These are phyloP conservation scores for Cremastinae sp. DNA, from an alignment of 2,888 invertebrate genomes.

Conservation along the genomic window DNA sequence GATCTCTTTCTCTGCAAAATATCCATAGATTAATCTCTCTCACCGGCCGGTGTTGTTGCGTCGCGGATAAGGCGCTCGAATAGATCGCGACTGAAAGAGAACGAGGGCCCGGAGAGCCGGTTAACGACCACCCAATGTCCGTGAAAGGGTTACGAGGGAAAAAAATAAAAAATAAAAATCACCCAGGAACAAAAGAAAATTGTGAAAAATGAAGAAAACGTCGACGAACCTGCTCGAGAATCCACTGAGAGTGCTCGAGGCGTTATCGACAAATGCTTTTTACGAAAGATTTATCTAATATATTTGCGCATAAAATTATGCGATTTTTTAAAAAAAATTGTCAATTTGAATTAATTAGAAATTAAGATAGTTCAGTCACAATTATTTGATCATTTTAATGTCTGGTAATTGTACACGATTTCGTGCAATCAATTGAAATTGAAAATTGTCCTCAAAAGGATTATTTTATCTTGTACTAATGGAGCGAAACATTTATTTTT, in stretches of 20 bases:
- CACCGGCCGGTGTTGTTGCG: constrained; percentile 45
- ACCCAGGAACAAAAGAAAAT: constrained; percentile 16
- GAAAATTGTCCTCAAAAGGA: no score
- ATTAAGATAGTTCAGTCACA: no score
- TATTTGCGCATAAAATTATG: constrained; percentile 14
- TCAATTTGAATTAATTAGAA: no score
- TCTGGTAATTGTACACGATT: no score
- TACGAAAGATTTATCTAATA: constrained; percentile 18
- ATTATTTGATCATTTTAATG: no score
- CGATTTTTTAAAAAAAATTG: no score
- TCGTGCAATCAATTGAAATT: no score
- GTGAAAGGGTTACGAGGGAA: constrained; percentile 46
- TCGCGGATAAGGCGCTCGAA: constrained; percentile 52
- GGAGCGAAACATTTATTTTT: no score
- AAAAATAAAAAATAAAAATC: constrained; percentile 29
- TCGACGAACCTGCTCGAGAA: constrained; percentile 42
- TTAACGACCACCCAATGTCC: constrained; percentile 62
- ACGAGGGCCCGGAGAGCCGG: constrained; percentile 45
- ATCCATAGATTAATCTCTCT: constrained; percentile 51
- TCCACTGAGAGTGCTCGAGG: constrained; percentile 33
- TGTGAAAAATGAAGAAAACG: constrained; percentile 41
- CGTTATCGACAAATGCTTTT: constrained; percentile 58
- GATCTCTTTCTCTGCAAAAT: constrained; percentile 12
- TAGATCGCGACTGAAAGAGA: constrained; percentile 56
- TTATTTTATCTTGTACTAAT: no score